Conservation (phyloP, 2,113 vertebrate genomes). For the Eolophus roseicapilla region DNA sequence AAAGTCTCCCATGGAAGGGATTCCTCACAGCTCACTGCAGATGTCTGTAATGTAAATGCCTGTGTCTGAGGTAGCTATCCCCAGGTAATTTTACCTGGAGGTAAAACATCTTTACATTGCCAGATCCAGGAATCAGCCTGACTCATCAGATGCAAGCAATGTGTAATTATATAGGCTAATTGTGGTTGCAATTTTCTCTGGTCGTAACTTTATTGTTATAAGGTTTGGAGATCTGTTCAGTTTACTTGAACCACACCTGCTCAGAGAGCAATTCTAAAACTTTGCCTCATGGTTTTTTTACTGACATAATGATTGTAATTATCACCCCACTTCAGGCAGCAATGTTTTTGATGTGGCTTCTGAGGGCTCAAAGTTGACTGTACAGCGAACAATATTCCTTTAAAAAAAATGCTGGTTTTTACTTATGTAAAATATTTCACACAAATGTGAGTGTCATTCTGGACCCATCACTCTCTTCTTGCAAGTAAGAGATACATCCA, state of each 20-base stretch:
- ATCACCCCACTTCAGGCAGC: not conserved
- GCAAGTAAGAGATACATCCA: not conserved
- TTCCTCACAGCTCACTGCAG: not conserved
- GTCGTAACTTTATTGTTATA: slow-evolving; percentile 7
- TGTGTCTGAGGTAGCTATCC: not conserved
- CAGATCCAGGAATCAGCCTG: not conserved
- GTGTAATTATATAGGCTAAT: slow-evolving; percentile 22
- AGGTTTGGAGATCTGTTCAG: not conserved
- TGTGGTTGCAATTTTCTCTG: not conserved
- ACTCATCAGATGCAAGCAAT: slow-evolving; percentile 3
- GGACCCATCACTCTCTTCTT: not conserved
- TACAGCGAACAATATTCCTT: not conserved
- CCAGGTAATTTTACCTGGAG: not conserved
- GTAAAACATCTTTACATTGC: not conserved
- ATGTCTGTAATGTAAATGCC: not conserved
- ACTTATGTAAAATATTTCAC: not conserved
- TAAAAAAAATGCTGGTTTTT: not conserved
- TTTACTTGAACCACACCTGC: slow-evolving; percentile 5
- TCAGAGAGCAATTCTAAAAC: not conserved
- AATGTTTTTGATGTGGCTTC: slow-evolving; percentile 39
- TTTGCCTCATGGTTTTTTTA: not conserved
- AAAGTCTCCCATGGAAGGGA: not conserved
- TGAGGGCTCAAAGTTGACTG: not conserved
- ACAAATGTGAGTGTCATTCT: not conserved
- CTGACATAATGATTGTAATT: slow-evolving; percentile 29